phyloP scores from a whole-genome alignment of 2,888 invertebrate genomes.

The Synanthedon andrenaeformis region DNA sequence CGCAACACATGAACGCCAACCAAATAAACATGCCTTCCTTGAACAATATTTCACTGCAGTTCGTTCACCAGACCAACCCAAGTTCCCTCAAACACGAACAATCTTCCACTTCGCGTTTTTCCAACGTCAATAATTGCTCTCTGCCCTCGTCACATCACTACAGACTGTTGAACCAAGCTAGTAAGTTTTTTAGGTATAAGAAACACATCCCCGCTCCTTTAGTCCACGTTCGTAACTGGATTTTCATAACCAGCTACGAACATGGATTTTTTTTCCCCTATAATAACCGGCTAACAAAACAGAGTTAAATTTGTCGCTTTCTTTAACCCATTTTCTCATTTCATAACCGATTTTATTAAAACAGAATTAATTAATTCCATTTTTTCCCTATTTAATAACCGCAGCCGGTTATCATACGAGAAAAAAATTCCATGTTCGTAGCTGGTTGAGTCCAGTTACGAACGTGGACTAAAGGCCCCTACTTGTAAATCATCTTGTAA shows the following conservation, averaged over 20 bases:
- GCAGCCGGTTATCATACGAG: too few species aligned
- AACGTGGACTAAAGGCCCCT: too few species aligned
- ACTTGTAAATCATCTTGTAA: background rate
- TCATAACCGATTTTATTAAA: too few species aligned
- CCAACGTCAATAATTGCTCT: constrained; percentile 43
- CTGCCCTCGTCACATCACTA: constrained; percentile 49
- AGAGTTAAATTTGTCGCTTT: too few species aligned
- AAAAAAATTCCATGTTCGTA: too few species aligned
- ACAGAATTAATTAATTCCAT: too few species aligned
- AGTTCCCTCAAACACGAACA: constrained; percentile 42
- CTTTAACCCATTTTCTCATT: too few species aligned
- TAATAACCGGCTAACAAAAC: too few species aligned
- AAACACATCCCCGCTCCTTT: background rate
- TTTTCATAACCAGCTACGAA: too few species aligned
- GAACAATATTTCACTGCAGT: constrained; percentile 41
- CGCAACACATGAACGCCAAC: constrained; percentile 34
- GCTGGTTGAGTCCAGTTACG: too few species aligned
- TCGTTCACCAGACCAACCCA: constrained; percentile 31
- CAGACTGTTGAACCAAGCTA: constrained; percentile 44
- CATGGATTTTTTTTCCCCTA: too few species aligned
- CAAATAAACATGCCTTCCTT: constrained; percentile 41
- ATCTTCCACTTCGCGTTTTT: constrained; percentile 31
- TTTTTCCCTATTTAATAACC: too few species aligned
- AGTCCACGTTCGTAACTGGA: background rate
- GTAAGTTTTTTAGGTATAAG: constrained; percentile 31